A percentile compares a stretch with the other conserved stretches of the same genome.
Evolutionary conservation across 2,797 vertebrate species (phyloP).

Genomic region (Distichodus sexfasciatus): DNA sequence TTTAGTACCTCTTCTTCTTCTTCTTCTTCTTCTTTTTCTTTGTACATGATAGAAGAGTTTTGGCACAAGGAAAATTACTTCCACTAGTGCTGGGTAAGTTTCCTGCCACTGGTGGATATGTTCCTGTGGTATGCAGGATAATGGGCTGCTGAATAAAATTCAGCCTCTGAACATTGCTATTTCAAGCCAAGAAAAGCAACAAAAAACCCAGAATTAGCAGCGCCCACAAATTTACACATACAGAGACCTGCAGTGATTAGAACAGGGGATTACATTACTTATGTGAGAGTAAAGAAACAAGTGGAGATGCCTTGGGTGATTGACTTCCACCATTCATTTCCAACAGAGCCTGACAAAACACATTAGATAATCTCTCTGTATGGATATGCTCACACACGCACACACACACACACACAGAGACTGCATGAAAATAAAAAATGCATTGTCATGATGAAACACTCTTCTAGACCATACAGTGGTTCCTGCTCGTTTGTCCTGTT

Average conservation of each 20-base stretch:
- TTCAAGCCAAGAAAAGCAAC: neutral
- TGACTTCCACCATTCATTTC: constrained; percentile 33
- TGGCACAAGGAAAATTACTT: neutral
- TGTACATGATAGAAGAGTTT: neutral
- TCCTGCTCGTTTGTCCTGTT: constrained; percentile 2
- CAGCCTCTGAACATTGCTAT: neutral
- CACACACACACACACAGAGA: constrained; percentile 9
- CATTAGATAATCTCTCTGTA: constrained; percentile 39
- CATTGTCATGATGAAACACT: neutral
- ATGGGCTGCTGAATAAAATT: neutral
- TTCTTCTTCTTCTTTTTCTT: too few relatives aligned
- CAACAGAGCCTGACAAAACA: constrained; percentile 46
- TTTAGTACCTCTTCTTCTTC: too few relatives aligned
- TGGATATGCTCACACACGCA: constrained; percentile 17
- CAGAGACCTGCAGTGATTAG: constrained; percentile 6
- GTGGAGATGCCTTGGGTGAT: constrained; percentile 27
- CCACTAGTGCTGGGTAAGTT: neutral
- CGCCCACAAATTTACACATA: neutral
- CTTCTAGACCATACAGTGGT: neutral
- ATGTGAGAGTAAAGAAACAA: constrained; percentile 36
- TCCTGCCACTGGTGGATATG: neutral
- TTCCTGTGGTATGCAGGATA: neutral
- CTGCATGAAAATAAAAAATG: neutral
- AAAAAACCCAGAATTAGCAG: neutral
- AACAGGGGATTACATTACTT: constrained; percentile 20